phyloP scores from a whole-genome alignment of 2,888 invertebrate species.

The Syrista parreyssii region DNA sequence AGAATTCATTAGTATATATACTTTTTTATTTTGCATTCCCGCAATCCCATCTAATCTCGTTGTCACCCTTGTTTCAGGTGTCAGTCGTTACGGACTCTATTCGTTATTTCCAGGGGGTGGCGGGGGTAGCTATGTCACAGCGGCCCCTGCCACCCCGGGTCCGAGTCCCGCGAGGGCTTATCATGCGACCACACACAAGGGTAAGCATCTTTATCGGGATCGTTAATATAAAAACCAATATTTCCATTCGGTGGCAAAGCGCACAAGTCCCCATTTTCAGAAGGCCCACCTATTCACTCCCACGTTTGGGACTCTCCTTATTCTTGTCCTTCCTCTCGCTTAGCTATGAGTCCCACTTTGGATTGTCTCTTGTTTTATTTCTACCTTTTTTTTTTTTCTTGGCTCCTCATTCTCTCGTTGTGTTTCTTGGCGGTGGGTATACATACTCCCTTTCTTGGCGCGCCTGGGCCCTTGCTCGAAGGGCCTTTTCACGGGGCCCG shows the following conservation, averaged over 20 bases:
- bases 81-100: conserved; percentile 77
- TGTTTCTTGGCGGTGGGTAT: neutral
- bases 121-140: conserved; percentile 57
- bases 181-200: conserved; percentile 69
- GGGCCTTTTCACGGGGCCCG: conserved; percentile 32
- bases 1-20: neutral
- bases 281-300: neutral
- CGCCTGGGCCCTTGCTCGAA: conserved; percentile 11
- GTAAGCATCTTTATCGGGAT: conserved; percentile 55
- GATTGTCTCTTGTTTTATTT: conserved; percentile 16
- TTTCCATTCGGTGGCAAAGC: neutral
- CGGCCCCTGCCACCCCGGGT: conserved; percentile 58
- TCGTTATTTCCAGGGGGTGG: conserved; percentile 73
- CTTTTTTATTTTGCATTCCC: conserved; percentile 16
- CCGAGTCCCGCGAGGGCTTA: conserved; percentile 57
- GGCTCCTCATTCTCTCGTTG: conserved; percentile 5
- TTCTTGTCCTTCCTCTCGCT: neutral
- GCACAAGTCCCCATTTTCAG: neutral
- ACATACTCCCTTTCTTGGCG: neutral
- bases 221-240: neutral
- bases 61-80: conserved; percentile 68
- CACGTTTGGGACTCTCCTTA: neutral
- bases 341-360: neutral
- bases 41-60: conserved; percentile 8
- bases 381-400: neutral